Base-by-base conservation (phyloP, 2,797 vertebrate species). In the Micromesistius poutassou region DNA sequence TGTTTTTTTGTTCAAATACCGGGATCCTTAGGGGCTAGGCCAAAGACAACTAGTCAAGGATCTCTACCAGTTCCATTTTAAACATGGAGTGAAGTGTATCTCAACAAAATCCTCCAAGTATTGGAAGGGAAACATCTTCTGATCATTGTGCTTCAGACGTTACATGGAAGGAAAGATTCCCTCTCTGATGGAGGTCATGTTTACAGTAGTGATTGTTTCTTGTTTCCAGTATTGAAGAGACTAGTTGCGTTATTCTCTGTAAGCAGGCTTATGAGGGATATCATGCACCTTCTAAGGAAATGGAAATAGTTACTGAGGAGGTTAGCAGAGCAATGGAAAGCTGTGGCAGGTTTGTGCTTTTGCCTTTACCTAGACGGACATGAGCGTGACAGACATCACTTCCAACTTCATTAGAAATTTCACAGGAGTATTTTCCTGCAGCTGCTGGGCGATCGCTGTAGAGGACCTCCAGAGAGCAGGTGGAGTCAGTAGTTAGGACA, bases 351-450 rank as follows among this genome's bases (percentile, higher is more conserved):
- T 66, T 46, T 42, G 80, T 85, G 80, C 78, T 7, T 70, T 77
- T 38, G 79, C n/a, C 55, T 66, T 85, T 88, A 90, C 85, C 84
- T 87, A 88, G 81, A 76, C 80, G 81, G 81, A 89, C 83, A 81
- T 80, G 66, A 82, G 79, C 78, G 16, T 83, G 79, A 83, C 91
- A 93, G 71, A 74, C 79, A 73, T 90, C 92, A 74, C 77, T 85
- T 85, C 90, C 89, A 46, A 94, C 95, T 74, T 94, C 92, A 84
- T 97, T 97, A 91, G 95, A 93, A 82, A 97, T 94, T 85, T 95
- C 91, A 14, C 97, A 98, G 35, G 92, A 94, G 81, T 98, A 98
- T 88, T 93, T 95, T 78, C 96, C 97, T 3, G 95, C 93, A 25
- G 90, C 83, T 22, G 93, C 92, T 86, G 93, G 72, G 89, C 93